Evolutionary conservation across 2,797 vertebrate species (phyloP).

Genomic region (Oreochromis grahami): DNA sequence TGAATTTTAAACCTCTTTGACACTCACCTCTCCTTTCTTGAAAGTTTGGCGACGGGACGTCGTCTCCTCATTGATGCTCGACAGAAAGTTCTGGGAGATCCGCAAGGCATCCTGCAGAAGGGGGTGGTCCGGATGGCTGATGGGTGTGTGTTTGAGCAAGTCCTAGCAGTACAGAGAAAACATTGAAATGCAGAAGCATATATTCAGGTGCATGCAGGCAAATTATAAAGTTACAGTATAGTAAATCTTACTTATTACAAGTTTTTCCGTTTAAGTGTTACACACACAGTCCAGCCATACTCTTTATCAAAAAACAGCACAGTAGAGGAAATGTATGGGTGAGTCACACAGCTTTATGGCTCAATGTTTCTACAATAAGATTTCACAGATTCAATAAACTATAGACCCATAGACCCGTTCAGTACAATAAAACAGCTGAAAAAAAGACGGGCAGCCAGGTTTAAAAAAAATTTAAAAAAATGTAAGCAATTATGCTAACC

Average conservation of each 20-base stretch:
- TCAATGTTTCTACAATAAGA: background rate
- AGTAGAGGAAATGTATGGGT: background rate
- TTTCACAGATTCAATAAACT: background rate
- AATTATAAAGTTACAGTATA: background rate
- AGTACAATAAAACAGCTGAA: background rate
- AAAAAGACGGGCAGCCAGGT: background rate
- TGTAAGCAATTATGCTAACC: background rate
- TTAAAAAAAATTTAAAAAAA: rapidly evolving
- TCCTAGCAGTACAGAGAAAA: constrained; percentile 74
- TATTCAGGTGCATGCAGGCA: background rate
- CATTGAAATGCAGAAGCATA: background rate
- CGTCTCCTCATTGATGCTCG: constrained; percentile 97
- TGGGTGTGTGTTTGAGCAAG: constrained; percentile 93
- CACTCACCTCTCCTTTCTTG: constrained; percentile 94
- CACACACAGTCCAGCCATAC: background rate
- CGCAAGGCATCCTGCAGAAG: constrained; percentile 93
- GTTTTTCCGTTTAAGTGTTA: background rate
- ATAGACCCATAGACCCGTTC: background rate
- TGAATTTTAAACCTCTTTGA: background rate
- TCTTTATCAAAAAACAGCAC: background rate
- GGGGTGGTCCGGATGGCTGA: constrained; percentile 88
- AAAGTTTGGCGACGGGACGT: constrained; percentile 92
- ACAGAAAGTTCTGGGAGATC: constrained; percentile 98
- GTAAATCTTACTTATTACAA: background rate
- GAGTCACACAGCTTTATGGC: background rate